A percentile compares a stretch with the other conserved stretches of the same genome.
These are phyloP conservation scores for Trilocha varians DNA, from an alignment of 2,888 invertebrate species.

Conservation along the genomic window DNA sequence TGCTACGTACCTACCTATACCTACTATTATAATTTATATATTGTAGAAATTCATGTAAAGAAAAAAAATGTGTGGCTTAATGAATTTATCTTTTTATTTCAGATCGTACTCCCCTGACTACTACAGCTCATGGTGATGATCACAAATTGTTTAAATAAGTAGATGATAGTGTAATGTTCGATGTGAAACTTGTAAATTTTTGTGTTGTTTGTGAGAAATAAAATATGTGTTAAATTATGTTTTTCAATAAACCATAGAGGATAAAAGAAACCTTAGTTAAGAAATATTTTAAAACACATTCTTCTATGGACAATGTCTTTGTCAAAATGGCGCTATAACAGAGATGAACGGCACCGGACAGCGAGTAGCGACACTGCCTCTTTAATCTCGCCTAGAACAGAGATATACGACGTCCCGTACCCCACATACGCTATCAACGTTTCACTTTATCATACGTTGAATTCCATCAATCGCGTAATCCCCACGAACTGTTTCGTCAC, in stretches of 20 bases:
- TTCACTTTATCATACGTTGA: background rate
- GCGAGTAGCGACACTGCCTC: constrained; percentile 51
- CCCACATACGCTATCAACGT: constrained; percentile 17
- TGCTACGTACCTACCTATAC: no score
- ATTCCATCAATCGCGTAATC: background rate
- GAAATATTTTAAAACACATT: background rate
- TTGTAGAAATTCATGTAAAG: no score
- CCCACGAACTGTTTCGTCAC: background rate
- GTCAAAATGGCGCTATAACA: constrained; percentile 57
- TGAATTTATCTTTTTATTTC: constrained; percentile 13
- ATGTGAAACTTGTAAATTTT: no score
- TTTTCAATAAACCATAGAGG: no score
- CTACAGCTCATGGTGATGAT: constrained; percentile 25
- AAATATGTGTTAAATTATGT: no score
- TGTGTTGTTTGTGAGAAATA: no score
- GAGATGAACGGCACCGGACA: constrained; percentile 52
- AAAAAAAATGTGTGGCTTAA: background rate
- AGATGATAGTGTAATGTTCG: no score
- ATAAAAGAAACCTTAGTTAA: background rate
- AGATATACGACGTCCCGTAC: constrained; percentile 38
- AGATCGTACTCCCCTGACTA: constrained; percentile 24
- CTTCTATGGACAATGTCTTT: constrained; percentile 24
- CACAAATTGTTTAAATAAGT: no score
- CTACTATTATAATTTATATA: no score
- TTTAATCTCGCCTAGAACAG: constrained; percentile 58